A percentile compares a stretch with the other conserved stretches of the same genome.
Evolutionary conservation across 2,888 invertebrate species (phyloP).

Genomic region (Gryllus longicercus): DNA sequence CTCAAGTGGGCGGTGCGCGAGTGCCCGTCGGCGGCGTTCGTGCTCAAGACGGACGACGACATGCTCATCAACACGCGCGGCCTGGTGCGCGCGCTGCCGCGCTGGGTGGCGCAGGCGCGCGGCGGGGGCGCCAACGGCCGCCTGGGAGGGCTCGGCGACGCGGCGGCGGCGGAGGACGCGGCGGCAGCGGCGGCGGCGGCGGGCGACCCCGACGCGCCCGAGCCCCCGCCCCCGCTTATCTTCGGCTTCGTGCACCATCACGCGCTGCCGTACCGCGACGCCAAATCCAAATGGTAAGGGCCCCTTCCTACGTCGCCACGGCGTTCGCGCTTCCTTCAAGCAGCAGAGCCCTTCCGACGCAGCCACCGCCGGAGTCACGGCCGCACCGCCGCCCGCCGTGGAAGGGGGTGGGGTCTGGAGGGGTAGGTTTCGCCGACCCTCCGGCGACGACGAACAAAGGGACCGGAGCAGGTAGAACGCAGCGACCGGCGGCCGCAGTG

Average conservation of each 20-base stretch:
- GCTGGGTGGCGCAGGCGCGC: background rate
- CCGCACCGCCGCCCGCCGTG: too few relatives aligned
- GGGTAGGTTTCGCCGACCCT: too few relatives aligned
- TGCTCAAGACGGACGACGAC: slow-evolving; percentile 26
- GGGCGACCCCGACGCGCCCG: background rate
- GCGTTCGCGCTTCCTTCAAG: too few relatives aligned
- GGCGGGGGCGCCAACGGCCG: background rate
- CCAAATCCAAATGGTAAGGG: background rate
- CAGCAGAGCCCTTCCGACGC: too few relatives aligned
- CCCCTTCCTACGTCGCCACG: too few relatives aligned
- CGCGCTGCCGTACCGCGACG: background rate
- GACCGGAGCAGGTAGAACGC: too few relatives aligned
- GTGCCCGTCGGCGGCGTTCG: slow-evolving; percentile 20
- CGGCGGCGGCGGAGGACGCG: background rate
- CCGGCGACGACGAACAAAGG: too few relatives aligned
- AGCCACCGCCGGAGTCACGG: too few relatives aligned
- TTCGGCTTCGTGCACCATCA: background rate
- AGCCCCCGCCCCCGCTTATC: background rate
- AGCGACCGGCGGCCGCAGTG: too few relatives aligned
- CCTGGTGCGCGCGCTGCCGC: background rate
- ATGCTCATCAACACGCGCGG: background rate
- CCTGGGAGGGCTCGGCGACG: background rate
- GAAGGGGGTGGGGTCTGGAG: too few relatives aligned
- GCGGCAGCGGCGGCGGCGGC: background rate
- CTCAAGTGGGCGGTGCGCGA: slow-evolving; percentile 27